Evolutionary conservation across 2,113 vertebrate genomes (phyloP), one percentile per base, ranked within the genome.

Genomic region (Antechinus flavipes): DNA sequence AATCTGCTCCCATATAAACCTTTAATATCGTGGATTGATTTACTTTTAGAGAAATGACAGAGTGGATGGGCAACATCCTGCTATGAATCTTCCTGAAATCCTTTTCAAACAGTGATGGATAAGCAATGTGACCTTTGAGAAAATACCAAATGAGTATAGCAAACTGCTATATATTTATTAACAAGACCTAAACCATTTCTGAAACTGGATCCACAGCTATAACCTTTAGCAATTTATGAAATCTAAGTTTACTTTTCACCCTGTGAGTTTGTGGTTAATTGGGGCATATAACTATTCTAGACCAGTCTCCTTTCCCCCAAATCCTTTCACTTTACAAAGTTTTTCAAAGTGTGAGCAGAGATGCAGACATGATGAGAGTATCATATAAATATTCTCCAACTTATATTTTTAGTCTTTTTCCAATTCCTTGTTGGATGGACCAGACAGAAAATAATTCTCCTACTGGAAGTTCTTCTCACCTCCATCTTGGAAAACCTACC

Each of bases 31-130:
- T 76, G 42, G 25, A 94, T 84, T 84, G 90, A 91, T 94, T 91
- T 54, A 76, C 58, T 94, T 58, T 16, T 84, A 91, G 50, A 50
- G 54, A 91, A 91, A 54, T 91, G 49, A 91, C 52, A 84, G n/a
- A 84, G 35, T 84, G 22, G 58, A 91, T 46, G 90, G 58, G 58
- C 90, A 94, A 47, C 26, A 84, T 84, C 52, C 46, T 35, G 54
- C 5, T 49, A 58, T 93, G 46, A 90, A 93, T 58, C 54, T 93
- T 90, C 47, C 54, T 52, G n/a, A 30, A 58, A 90, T 93, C 8
- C 58, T 49, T 90, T 27, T 84, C 50, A 91, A 91, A 91, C 19
- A 94, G 91, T 91, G 90, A 94, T 84, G 19, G 12, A 94, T 47
- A 9, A 94, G 14, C n/a, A 52, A 42, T 54, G 56, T 54, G 49